These are phyloP conservation scores for Ormyrus nitidulus DNA, from an alignment of 2,888 invertebrate species.

Conservation along the genomic window DNA sequence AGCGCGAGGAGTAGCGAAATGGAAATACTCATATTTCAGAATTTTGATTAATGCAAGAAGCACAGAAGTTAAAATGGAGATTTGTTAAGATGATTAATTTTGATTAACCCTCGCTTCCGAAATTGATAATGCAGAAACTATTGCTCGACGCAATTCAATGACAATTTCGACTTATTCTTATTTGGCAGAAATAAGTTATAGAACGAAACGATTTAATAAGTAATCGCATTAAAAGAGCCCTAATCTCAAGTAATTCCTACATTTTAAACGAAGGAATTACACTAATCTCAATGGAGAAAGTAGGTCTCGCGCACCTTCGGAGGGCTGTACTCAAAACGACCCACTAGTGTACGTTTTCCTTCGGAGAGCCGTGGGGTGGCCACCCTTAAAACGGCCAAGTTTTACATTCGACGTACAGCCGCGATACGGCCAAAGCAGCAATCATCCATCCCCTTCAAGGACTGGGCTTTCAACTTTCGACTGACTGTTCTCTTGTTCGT, in stretches of 20 bases:
- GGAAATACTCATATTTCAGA: background rate
- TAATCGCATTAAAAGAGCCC: no score
- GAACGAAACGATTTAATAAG: no score
- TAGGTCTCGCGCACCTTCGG: constrained; percentile 24
- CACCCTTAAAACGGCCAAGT: constrained; percentile 62
- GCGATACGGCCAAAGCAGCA: constrained; percentile 60
- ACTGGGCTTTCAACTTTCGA: constrained; percentile 25
- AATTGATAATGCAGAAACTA: no score
- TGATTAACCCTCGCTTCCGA: no score
- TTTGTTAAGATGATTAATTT: no score
- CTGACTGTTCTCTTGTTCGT: background rate
- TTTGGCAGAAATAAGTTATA: no score
- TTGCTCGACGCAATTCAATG: no score
- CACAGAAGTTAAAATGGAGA: no score
- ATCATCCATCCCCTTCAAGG: constrained; percentile 72
- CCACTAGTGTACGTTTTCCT: constrained; percentile 30
- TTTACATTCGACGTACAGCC: constrained; percentile 53
- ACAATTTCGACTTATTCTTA: no score
- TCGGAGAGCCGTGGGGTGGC: constrained; percentile 35
- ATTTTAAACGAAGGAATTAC: background rate
- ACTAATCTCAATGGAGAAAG: constrained; percentile 25
- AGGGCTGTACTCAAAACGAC: constrained; percentile 4
- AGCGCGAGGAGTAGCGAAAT: no score
- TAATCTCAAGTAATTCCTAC: no score
- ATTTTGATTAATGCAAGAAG: background rate